phyloP scores from a whole-genome alignment of 2,888 invertebrate species.

The Philhelius pedissequus region DNA sequence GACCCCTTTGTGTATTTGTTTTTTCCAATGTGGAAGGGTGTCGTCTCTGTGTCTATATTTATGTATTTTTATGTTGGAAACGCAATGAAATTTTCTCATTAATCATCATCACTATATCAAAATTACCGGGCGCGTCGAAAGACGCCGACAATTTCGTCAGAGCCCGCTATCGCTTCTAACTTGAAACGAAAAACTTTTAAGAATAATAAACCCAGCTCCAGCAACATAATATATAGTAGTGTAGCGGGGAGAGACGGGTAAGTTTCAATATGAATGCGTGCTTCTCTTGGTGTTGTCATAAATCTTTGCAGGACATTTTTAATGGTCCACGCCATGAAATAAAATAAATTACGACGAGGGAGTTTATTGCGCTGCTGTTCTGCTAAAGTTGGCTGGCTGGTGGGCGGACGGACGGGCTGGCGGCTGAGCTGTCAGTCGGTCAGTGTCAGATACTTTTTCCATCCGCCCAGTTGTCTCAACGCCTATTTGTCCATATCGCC shows the following conservation, averaged over 20 bases:
- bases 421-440: neutral
- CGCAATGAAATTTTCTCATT: slow-evolving; percentile 64
- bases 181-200: slow-evolving; percentile 17
- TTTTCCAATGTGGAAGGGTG: slow-evolving; percentile 22
- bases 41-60: neutral
- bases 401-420: no score
- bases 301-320: slow-evolving; percentile 67
- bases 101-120: slow-evolving; percentile 66
- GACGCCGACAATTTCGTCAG: slow-evolving; percentile 52
- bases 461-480: neutral
- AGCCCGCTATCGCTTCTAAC: neutral
- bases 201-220: slow-evolving; percentile 16
- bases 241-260: neutral
- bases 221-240: neutral
- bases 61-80: slow-evolving; percentile 59
- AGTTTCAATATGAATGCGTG: slow-evolving; percentile 38
- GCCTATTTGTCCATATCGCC: neutral
- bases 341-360: slow-evolving; percentile 63
- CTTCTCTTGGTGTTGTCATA: slow-evolving; percentile 50
- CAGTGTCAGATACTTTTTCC: slow-evolving; percentile 32
- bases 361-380: slow-evolving; percentile 47
- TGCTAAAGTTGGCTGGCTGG: no score
- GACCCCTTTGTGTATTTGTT: neutral
- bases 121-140: slow-evolving; percentile 55
- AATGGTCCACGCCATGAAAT: slow-evolving; percentile 63